Evolutionary conservation across 2,113 vertebrate genomes (phyloP).

Genomic region (Dipodomys spectabilis): DNA sequence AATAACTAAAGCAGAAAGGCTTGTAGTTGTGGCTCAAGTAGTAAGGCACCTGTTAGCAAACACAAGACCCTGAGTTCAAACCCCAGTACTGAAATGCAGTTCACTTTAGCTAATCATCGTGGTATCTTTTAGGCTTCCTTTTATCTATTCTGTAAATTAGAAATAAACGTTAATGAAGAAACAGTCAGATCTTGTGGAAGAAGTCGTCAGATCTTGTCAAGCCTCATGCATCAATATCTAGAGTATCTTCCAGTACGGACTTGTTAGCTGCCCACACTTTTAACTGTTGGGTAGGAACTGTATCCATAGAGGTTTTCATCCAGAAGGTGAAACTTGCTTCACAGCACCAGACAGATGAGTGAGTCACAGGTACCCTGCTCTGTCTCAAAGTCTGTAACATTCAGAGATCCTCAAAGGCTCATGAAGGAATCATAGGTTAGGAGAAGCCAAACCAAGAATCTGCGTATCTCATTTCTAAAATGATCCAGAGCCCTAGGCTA

Average conservation of each 20-base stretch:
- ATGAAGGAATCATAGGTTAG: accelerated
- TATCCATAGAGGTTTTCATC: too few species aligned
- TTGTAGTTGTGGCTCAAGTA: too few species aligned
- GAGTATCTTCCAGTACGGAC: background rate
- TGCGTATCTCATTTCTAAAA: background rate
- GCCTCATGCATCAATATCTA: background rate
- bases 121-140: background rate
- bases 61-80: too few species aligned
- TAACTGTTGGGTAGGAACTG: accelerated
- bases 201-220: background rate
- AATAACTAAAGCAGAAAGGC: too few species aligned
- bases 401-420: accelerated
- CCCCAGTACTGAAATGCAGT: too few species aligned
- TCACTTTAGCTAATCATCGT: background rate
- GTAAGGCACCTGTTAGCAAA: too few species aligned
- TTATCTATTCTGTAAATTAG: background rate
- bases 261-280: background rate
- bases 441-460: background rate
- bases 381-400: background rate
- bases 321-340: background rate
- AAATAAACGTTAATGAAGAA: background rate
- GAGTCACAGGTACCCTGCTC: background rate
- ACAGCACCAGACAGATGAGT: background rate
- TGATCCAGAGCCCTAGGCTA: background rate
- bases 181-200: background rate